Conservation (phyloP, 2,113 vertebrate genomes). For the Saccopteryx leptura region DNA sequence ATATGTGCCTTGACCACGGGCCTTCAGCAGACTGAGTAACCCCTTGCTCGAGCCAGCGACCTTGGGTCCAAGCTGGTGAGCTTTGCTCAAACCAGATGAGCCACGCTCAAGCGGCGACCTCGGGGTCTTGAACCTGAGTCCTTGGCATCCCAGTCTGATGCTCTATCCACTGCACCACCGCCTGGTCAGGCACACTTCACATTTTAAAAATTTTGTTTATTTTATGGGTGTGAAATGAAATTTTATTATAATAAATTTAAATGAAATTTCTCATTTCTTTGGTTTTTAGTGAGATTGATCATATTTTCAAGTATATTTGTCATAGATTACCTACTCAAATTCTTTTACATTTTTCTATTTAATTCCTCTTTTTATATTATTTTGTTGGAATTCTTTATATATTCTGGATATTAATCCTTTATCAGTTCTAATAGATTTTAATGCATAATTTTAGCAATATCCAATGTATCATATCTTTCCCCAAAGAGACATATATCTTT, state of each 20-base stretch:
- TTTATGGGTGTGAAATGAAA: slow-evolving; percentile 12
- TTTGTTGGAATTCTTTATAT: not conserved
- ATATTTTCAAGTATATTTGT: slow-evolving; percentile 41
- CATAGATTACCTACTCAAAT: slow-evolving; percentile 5
- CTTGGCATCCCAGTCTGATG: too few relatives aligned
- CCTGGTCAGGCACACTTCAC: not conserved
- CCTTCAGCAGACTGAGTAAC: too few relatives aligned
- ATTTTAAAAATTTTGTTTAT: slow-evolving; percentile 2
- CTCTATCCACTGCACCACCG: too few relatives aligned
- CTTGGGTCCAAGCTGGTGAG: too few relatives aligned
- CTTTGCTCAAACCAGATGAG: too few relatives aligned
- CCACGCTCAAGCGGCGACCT: too few relatives aligned
- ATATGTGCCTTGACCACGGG: too few relatives aligned
- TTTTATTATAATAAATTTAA: not conserved
- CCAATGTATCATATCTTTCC: not conserved
- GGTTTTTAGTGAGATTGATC: slow-evolving; percentile 9
- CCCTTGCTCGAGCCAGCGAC: too few relatives aligned
- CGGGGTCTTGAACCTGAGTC: too few relatives aligned
- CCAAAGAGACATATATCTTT: too few relatives aligned
- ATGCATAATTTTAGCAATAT: not conserved
- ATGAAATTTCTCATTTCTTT: not conserved
- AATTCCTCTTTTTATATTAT: slow-evolving; percentile 6
- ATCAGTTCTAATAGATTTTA: not conserved
- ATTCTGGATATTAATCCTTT: not conserved
- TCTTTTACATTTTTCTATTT: not conserved